Base-by-base conservation (phyloP, 64 coral and sea anemone species). In the Dendronephthya gigantea region DNA sequence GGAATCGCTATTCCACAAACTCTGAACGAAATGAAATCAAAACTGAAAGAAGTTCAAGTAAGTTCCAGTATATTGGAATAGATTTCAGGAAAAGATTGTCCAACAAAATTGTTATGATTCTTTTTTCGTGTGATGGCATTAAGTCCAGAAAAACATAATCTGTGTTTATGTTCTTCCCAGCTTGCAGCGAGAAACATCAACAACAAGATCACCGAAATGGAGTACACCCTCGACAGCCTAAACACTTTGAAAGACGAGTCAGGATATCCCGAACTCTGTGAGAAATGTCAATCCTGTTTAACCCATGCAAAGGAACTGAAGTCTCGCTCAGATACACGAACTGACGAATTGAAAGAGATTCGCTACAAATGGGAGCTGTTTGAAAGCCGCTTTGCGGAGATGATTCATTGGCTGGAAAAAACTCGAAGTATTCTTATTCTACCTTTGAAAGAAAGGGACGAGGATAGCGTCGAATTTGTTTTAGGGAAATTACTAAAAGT, bases 401-500 rank as follows among this genome's bases (percentile, higher is more conserved):
- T 79, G 31, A 8, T 36, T 36, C 32, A 35, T 14, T 79, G 72
- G 72, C 36, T 79, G 34, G 72, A 79, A 19, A 79, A 39, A 39
- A 79, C 72, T 79, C 72, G 36, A 10, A 19, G 9, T 0, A 79
- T 36, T 39, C 72, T 79, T 79, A 39, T 79, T 33, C 30, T 39
- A 12, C 36, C 72, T 2, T 39, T 79, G 1, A 79, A 79, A 39
- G 72, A 79, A 39, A 29, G 17, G 17, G 32, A 35, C 72, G 72
- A 79, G 17, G 72, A 79, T 34, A 79, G 72, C 36, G 17, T 79
- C 31, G 72, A 79, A 39, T 9, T 79, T 79, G 27, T 79, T 36
- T 79, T 79, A 34, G 72, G 72, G 32, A 79, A 79, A 39, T 79
- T 79, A 39, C 17, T 79, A 19, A 79, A 79, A 35, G 32, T 79